Evolutionary conservation across 2,888 invertebrate genomes (phyloP).

Genomic region (Xylocampa areola): DNA sequence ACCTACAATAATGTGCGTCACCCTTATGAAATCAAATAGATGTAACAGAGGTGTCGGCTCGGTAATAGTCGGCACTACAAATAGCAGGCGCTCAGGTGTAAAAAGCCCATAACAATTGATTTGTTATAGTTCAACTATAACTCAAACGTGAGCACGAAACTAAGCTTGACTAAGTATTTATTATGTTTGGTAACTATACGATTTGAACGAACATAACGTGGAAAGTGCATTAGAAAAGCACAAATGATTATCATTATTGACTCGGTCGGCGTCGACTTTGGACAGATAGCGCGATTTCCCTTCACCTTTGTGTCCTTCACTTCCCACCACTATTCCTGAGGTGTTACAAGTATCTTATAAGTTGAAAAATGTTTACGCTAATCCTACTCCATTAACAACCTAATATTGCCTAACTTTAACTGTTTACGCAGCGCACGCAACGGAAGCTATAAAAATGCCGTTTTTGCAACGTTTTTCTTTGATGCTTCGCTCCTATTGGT

Average conservation of each 20-base stretch:
- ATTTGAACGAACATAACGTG: neutral
- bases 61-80: neutral
- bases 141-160: neutral
- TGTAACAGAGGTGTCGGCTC: neutral
- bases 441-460: no score
- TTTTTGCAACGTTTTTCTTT: no score
- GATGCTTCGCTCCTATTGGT: no score
- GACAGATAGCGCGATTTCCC: no score
- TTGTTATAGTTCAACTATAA: conserved; percentile 1
- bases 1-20: neutral
- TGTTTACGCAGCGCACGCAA: no score
- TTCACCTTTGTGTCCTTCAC: no score
- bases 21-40: neutral
- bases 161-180: neutral
- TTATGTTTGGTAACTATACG: neutral
- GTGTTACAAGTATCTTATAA: no score
- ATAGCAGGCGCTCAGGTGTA: neutral
- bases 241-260: neutral
- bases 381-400: no score
- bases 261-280: neutral
- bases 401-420: no score
- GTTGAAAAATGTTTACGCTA: no score
- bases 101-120: neutral
- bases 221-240: neutral
- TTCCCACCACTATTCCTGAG: no score